Percentiles rank a stretch among this genome's conserved stretches.
These are phyloP conservation scores for Austrolebias charrua DNA, from an alignment of 2,797 vertebrate species.

Conservation along the genomic window DNA sequence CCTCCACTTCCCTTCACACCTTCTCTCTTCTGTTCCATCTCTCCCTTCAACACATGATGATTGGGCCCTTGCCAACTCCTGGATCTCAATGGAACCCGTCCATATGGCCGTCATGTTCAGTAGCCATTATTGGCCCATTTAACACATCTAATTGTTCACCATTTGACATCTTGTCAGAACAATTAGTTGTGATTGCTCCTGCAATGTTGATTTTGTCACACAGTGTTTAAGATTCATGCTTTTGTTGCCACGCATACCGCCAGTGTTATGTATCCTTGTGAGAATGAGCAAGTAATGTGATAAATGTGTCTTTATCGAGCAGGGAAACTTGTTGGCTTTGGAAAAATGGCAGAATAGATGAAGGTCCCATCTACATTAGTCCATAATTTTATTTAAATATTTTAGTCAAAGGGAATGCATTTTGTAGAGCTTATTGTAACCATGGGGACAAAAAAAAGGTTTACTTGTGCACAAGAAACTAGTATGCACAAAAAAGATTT, in stretches of 20 bases:
- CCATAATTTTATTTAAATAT: too few relatives aligned
- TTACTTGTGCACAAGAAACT: too few relatives aligned
- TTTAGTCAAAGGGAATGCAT: too few relatives aligned
- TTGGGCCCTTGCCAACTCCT: conserved; percentile 66
- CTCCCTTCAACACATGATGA: conserved; percentile 23
- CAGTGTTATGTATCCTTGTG: background rate
- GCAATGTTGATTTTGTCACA: conserved; percentile 42
- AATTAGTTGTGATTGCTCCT: conserved; percentile 57
- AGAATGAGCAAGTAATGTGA: background rate
- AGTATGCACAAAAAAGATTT: too few relatives aligned
- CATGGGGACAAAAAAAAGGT: too few relatives aligned
- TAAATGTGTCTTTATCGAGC: background rate
- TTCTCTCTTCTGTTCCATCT: conserved; percentile 16
- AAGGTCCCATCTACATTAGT: background rate
- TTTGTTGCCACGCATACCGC: background rate
- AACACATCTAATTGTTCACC: conserved; percentile 70
- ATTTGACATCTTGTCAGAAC: conserved; percentile 71
- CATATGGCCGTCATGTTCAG: conserved; percentile 61
- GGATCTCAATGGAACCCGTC: conserved; percentile 67
- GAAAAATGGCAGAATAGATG: background rate
- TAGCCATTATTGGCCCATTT: conserved; percentile 65
- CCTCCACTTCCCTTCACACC: conserved; percentile 20
- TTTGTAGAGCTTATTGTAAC: too few relatives aligned
- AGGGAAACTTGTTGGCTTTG: background rate
- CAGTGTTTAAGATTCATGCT: conserved; percentile 5